Base-by-base conservation (phyloP, 2,888 invertebrate species). In the Eudasyphora cyanicolor region DNA sequence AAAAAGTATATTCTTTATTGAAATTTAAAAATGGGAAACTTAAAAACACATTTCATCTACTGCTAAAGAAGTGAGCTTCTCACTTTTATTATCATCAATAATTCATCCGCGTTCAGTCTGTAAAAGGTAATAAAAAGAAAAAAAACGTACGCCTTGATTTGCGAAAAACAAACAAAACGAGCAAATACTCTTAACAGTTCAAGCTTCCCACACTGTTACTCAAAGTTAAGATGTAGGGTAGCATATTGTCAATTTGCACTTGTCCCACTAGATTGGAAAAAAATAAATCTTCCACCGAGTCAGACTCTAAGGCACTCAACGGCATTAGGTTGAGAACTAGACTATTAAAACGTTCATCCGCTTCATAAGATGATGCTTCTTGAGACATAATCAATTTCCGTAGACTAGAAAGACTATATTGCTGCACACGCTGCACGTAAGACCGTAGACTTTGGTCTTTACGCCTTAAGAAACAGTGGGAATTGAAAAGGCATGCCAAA, bases 161-260 rank as follows among this genome's bases (percentile, higher is more conserved):
- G 32, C 32, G 8, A 32, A 64, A n/a, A 49, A n/a, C n/a, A n/a
- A 29, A 57, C 14, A 42, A 49, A 19, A 27, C 35, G 14, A 21
- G 17, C 21, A 32, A 78, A 70, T 78, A 71, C 64, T n/a, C n/a
- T 79, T 79, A 84, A 84, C 84, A 84, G 71, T 78, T 81, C 69
- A 81, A 78, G 49, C 76, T 84, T 54, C 51, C 79, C 12, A 84
- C 79, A 85, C 86, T 90, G 78, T 87, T 90, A 86, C 91, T 91
- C 84, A 92, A 87, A 87, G 91, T 95, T 87, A 99, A 94, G 89
- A 99, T 96, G 88, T 96, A 98, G 32, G 98, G 98, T 92, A 99
- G 96, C 87, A 99, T 97, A 89, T 96, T 97, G 90, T 99, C 98
- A 82, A 99, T 98, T 93, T 98, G 97, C 87, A 99, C 97, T 91